These are phyloP conservation scores for Carabus problematicus DNA, from an alignment of 2,888 invertebrate species.

Conservation along the genomic window DNA sequence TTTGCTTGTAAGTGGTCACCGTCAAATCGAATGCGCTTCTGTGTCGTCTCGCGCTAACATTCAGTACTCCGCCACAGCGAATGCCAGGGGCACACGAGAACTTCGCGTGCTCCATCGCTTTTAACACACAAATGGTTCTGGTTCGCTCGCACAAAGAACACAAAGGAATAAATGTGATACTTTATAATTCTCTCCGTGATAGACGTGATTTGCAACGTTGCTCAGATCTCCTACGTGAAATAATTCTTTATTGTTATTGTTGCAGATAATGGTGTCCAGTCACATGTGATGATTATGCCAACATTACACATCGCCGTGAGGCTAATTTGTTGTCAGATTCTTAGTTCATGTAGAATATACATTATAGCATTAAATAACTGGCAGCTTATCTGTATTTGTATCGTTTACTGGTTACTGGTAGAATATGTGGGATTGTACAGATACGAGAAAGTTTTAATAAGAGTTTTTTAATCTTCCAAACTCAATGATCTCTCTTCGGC, in stretches of 20 bases:
- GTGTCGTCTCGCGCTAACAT: too few species aligned
- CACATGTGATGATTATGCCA: neutral
- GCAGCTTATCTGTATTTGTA: too few species aligned
- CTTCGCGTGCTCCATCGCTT: constrained; percentile 30
- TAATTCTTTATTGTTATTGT: constrained; percentile 40
- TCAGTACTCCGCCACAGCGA: constrained; percentile 1
- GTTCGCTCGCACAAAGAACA: constrained; percentile 39
- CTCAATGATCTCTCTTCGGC: too few species aligned
- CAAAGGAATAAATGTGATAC: constrained; percentile 39
- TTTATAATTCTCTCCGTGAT: constrained; percentile 38
- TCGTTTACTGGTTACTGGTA: too few species aligned
- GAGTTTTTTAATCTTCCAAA: too few species aligned
- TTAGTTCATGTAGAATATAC: too few species aligned
- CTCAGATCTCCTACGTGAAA: constrained; percentile 19
- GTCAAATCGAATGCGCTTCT: constrained; percentile 19
- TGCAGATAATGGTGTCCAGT: constrained; percentile 31
- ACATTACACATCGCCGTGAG: too few species aligned
- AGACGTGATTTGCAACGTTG: constrained; percentile 27
- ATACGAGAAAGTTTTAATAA: too few species aligned
- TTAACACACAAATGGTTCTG: constrained; percentile 34
- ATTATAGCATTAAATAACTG: too few species aligned
- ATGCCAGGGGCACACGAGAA: neutral
- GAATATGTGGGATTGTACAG: too few species aligned
- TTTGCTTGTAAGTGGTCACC: constrained; percentile 12
- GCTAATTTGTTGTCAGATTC: too few species aligned